Evolutionary conservation across 2,888 invertebrate species (phyloP), one percentile per base, ranked within the genome.

Genomic region (Entomobrya multifasciata): DNA sequence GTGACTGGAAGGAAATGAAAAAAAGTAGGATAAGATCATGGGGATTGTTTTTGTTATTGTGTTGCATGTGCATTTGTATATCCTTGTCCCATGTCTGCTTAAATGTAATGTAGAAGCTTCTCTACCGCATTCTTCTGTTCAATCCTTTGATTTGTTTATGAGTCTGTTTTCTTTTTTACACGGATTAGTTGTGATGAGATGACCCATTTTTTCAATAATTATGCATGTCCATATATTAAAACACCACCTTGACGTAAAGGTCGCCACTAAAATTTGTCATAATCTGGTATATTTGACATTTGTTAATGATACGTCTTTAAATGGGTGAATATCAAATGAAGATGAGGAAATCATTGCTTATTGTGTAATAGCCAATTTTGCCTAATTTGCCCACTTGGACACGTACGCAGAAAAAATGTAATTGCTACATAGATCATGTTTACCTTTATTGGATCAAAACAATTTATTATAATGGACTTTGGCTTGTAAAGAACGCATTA

Each of bases 1-100:
- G 44, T 22, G 44, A 67, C 41, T 67, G 67, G 67, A 67, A n/a
- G 67, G 67, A 67, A 67, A 67, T 47, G 67, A 36, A 1, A 13
- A 20, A 65, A 36, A 36, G 41, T 0, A 25, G 44, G 67, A 15
- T 22, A 67, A 20, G 67, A 67, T 41, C 41, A 65, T 65, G 65
- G 36, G 30, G 25, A 60, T 8, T 60, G 55, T 5, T 20, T 17
- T 55, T 17, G 55, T 57, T 25, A n/a, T 52, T n/a, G 17, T n/a
- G 25, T 11, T 22, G 22, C 11, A n/a, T 6, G 22, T 5, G 10
- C 0, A 22, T 22, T 11, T 17, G 41, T 2, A 20, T 17, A 65
- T 20, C 67, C 44, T 67, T 67, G 67, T 65, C 17, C 1, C 65
- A 20, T 65, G 65, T 65, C 65, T 11, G 36, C 36, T 17, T 41